These are phyloP conservation scores for Scleropages formosus DNA, from an alignment of 2,797 vertebrate genomes.

Conservation along the genomic window DNA sequence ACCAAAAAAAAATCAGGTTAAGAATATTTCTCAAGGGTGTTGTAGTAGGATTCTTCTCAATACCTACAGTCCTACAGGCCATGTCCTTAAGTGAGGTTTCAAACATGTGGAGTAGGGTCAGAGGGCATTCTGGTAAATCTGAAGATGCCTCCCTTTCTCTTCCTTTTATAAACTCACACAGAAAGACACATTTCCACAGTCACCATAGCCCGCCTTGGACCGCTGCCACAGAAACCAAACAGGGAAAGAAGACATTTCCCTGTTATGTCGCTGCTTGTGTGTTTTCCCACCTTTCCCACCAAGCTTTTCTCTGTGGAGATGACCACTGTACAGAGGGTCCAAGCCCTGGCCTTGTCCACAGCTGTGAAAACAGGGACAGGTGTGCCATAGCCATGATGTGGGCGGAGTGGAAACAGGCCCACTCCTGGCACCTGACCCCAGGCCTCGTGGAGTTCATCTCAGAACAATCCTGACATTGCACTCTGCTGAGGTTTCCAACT, in stretches of 20 bases:
- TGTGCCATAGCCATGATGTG: constrained; percentile 4
- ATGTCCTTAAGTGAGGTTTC: too few species aligned
- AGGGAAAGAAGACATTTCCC: background rate
- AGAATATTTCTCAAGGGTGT: too few species aligned
- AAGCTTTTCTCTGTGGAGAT: constrained; percentile 26
- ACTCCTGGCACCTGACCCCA: background rate
- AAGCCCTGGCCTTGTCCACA: constrained; percentile 10
- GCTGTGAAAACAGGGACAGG: constrained; percentile 31
- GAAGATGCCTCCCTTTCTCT: background rate
- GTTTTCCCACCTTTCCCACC: constrained; percentile 24
- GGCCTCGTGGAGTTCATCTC: background rate
- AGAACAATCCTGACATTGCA: background rate
- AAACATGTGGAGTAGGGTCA: too few species aligned
- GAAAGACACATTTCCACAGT: constrained; percentile 3
- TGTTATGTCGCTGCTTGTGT: background rate
- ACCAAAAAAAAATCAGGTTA: too few species aligned
- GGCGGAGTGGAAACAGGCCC: constrained; percentile 25
- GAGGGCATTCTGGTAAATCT: too few species aligned
- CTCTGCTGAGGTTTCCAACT: constrained; percentile 1
- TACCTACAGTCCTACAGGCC: too few species aligned
- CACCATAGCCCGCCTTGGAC: background rate
- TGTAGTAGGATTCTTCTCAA: too few species aligned
- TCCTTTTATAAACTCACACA: background rate
- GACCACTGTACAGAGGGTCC: background rate
- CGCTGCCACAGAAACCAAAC: background rate